Evolutionary conservation across 2,113 vertebrate species (phyloP).

Genomic region (Xiphias gladius): DNA sequence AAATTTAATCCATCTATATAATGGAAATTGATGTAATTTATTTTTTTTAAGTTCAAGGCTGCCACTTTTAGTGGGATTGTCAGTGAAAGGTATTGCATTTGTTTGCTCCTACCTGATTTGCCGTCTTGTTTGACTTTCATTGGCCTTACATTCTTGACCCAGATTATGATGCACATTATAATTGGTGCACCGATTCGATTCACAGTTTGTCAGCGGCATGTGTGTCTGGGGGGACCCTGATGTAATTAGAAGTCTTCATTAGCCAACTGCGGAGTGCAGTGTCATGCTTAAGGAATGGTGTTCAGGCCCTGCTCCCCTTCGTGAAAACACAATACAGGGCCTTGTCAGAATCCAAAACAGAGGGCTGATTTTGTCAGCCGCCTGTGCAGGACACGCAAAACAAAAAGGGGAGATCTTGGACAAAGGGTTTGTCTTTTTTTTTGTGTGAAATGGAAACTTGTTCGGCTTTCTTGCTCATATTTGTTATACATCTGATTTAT

Average conservation of each 20-base stretch:
- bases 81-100: conserved; percentile 14
- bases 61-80: not conserved
- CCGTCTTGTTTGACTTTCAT: conserved; percentile 64
- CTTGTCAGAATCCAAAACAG: conserved; percentile 72
- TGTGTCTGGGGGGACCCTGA: conserved; percentile 72
- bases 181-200: conserved; percentile 74
- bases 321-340: conserved; percentile 62
- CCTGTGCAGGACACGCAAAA: conserved; percentile 20
- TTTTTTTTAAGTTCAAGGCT: not conserved
- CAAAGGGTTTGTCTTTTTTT: conserved; percentile 36
- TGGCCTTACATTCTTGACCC: conserved; percentile 72
- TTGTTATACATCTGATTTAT: not conserved
- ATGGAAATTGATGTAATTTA: not conserved
- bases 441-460: not conserved
- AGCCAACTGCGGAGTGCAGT: conserved; percentile 74
- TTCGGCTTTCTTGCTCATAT: not conserved
- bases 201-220: conserved; percentile 62
- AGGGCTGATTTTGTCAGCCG: conserved; percentile 59
- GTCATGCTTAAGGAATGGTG: conserved; percentile 79
- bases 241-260: conserved; percentile 82
- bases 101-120: conserved; percentile 46
- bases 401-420: not conserved
- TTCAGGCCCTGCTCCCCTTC: conserved; percentile 30
- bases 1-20: not conserved
- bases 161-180: conserved; percentile 57